A percentile compares a stretch with the other conserved stretches of the same genome.
Evolutionary conservation across 2,113 vertebrate species (phyloP).

Genomic region (Sphaerodactylus townsendi): DNA sequence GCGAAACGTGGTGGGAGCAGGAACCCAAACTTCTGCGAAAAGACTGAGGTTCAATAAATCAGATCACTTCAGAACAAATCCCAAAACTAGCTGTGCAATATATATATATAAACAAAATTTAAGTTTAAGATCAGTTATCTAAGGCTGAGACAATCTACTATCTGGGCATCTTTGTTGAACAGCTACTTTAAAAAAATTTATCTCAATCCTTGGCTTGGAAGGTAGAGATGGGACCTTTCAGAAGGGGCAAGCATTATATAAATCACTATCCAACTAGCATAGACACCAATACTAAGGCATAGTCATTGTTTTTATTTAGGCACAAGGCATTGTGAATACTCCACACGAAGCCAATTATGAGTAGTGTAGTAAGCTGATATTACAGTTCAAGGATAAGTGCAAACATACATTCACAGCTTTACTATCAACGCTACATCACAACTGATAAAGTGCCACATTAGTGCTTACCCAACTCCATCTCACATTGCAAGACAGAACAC

Average conservation of each 20-base stretch:
- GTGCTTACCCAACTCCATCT: slow-evolving; percentile 77
- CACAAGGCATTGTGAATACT: slow-evolving; percentile 83
- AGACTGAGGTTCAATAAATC: not conserved
- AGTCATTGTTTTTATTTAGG: slow-evolving; percentile 87
- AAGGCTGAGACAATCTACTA: too few species aligned
- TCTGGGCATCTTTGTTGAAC: not conserved
- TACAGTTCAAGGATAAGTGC: slow-evolving; percentile 77
- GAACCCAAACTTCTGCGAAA: not conserved
- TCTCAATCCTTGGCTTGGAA: not conserved
- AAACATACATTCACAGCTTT: slow-evolving; percentile 82
- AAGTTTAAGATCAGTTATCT: too few species aligned
- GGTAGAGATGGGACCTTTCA: not conserved
- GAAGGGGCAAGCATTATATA: not conserved
- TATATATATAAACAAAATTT: not conserved
- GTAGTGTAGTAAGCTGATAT: slow-evolving; percentile 74
- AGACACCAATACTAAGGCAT: slow-evolving; percentile 74
- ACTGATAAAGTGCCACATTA: slow-evolving; percentile 82
- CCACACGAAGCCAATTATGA: slow-evolving; percentile 73
- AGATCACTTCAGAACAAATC: too few species aligned
- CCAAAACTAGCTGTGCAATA: too few species aligned
- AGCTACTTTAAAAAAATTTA: not conserved
- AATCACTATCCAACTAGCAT: not conserved
- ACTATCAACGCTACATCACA: slow-evolving; percentile 80
- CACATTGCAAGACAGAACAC: slow-evolving; percentile 67
- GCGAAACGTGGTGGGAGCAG: not conserved